These are phyloP conservation scores for Psettodes erumei DNA, from an alignment of 2,113 vertebrate species.

Conservation along the genomic window DNA sequence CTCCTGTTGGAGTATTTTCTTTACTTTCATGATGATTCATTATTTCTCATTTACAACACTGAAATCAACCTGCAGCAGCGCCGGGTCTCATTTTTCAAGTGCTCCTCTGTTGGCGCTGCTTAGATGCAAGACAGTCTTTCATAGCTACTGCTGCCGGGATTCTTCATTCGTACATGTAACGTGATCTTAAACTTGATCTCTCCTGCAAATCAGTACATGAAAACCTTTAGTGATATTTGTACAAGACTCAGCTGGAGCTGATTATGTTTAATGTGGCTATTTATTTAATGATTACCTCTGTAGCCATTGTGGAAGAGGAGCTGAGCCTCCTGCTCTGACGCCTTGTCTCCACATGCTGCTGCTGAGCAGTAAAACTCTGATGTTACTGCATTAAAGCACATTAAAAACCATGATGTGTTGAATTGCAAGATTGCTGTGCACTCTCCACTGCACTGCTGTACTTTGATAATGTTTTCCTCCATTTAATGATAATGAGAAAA, in stretches of 20 bases:
- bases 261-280: slow-evolving; percentile 9
- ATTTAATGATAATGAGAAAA: not conserved
- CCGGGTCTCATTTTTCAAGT: not conserved
- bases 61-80: not conserved
- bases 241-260: not conserved
- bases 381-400: not conserved
- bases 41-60: not conserved
- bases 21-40: not conserved
- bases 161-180: not conserved
- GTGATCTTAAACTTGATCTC: not conserved
- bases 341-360: not conserved
- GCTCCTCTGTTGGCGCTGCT: not conserved
- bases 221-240: not conserved
- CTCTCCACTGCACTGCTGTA: not conserved
- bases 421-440: not conserved
- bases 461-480: not conserved
- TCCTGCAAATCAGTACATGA: not conserved
- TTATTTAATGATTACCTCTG: not conserved
- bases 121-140: not conserved
- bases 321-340: too few relatives aligned
- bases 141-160: not conserved
- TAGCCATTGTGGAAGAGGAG: not conserved
- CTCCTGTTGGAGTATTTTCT: not conserved
- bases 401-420: not conserved
- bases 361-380: not conserved